Conservation (phyloP, 2,113 vertebrate species). For the Nyctereutes procyonoides region DNA sequence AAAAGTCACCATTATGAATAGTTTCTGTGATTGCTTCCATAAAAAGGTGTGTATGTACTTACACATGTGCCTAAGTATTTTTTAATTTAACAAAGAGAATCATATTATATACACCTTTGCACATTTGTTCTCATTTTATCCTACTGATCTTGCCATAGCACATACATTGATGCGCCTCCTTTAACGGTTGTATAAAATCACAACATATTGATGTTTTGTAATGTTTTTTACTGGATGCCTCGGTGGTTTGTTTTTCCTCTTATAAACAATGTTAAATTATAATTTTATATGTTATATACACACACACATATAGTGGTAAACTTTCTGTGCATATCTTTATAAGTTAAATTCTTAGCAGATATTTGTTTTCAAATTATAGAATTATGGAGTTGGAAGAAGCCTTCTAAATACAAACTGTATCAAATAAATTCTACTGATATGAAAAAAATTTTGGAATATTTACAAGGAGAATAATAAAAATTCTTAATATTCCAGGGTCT, state of each 20-base stretch:
- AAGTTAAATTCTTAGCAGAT: conserved; percentile 37
- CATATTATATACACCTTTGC: neutral
- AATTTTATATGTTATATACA: neutral
- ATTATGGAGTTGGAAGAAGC: conserved; percentile 1
- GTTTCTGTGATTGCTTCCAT: neutral
- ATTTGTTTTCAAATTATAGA: conserved; percentile 57
- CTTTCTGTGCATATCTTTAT: conserved; percentile 16
- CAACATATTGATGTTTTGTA: neutral
- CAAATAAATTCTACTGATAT: conserved; percentile 23
- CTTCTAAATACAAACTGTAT: conserved; percentile 1
- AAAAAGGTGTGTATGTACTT: neutral
- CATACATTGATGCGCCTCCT: neutral
- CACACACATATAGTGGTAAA: neutral
- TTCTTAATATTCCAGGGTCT: neutral
- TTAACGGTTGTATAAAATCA: conserved; percentile 3
- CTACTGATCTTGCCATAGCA: neutral
- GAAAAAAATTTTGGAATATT: conserved; percentile 43
- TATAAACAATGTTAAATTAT: conserved; percentile 49
- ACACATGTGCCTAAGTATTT: neutral
- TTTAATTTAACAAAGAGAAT: conserved; percentile 5
- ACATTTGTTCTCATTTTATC: neutral
- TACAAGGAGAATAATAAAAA: neutral
- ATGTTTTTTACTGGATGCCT: conserved; percentile 6
- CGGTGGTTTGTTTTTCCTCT: neutral
- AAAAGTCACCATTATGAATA: neutral